Evolutionary conservation across 2,797 vertebrate species (phyloP).

Genomic region (Harpagifer antarcticus): DNA sequence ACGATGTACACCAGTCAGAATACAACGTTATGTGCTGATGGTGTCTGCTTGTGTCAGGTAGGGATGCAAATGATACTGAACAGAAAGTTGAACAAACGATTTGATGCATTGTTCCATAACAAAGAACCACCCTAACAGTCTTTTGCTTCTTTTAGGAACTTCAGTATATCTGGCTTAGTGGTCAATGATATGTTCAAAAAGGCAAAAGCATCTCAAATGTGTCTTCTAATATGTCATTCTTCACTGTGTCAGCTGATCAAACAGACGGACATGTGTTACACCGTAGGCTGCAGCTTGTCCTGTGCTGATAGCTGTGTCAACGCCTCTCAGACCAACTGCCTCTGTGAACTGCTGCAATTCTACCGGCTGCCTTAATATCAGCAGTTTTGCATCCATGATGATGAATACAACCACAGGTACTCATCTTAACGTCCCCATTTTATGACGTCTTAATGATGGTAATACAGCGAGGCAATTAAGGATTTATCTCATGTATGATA

Average conservation of each 20-base stretch:
- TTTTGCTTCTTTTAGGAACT: too few species aligned
- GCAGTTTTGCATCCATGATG: slow-evolving; percentile 70
- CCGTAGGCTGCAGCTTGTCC: slow-evolving; percentile 69
- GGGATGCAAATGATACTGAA: slow-evolving; percentile 10
- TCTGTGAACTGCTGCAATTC: slow-evolving; percentile 79
- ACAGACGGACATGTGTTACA: slow-evolving; percentile 66
- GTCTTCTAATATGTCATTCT: slow-evolving; percentile 41
- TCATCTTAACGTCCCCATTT: not conserved
- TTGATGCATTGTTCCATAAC: not conserved
- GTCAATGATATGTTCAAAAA: not conserved
- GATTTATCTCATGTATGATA: not conserved
- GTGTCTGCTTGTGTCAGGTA: slow-evolving; percentile 78
- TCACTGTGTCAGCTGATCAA: slow-evolving; percentile 75
- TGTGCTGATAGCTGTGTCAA: slow-evolving; percentile 72
- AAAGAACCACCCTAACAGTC: not conserved
- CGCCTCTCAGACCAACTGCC: slow-evolving; percentile 64
- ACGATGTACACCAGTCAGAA: slow-evolving; percentile 68
- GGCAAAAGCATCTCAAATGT: not conserved
- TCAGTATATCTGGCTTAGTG: not conserved
- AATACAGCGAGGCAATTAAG: too few species aligned
- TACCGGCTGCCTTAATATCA: slow-evolving; percentile 79
- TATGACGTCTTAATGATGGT: not conserved
- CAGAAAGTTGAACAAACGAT: not conserved
- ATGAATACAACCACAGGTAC: slow-evolving; percentile 67
- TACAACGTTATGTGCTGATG: slow-evolving; percentile 44